Conservation (phyloP, 2,797 vertebrate genomes). For the Sebastes diploproa region DNA sequence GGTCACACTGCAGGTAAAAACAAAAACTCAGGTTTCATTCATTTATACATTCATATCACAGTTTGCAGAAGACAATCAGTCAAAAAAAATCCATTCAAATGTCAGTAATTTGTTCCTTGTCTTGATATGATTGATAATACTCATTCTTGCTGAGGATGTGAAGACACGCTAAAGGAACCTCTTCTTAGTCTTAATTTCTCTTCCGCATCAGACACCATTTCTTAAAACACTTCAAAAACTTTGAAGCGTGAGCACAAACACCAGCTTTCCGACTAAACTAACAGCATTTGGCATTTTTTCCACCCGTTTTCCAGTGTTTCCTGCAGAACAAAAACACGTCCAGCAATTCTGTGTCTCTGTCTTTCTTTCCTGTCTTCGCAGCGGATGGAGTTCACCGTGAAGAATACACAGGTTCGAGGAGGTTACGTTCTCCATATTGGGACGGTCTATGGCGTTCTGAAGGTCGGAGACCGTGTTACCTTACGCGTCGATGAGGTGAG, state of each 20-base stretch:
- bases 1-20: neutral
- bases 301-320: neutral
- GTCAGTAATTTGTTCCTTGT: neutral
- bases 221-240: neutral
- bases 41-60: neutral
- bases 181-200: neutral
- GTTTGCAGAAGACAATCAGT: neutral
- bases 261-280: neutral
- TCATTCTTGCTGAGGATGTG: neutral
- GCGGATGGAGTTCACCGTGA: slow-evolving; percentile 96
- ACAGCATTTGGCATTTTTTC: neutral
- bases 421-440: slow-evolving; percentile 94
- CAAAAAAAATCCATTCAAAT: neutral
- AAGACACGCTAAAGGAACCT: neutral
- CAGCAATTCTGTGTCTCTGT: neutral
- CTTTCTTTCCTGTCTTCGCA: slow-evolving; percentile 54
- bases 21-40: neutral
- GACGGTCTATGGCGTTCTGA: slow-evolving; percentile 90
- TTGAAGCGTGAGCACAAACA: neutral
- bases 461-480: slow-evolving; percentile 89
- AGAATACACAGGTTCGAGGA: slow-evolving; percentile 95
- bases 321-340: neutral
- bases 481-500: slow-evolving; percentile 93
- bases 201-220: neutral
- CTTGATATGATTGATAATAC: neutral